A percentile compares a stretch with the other conserved stretches of the same genome.
Conservation (phyloP, 1,140 invertebrate species). For the Zeugodacus cucurbitae region DNA sequence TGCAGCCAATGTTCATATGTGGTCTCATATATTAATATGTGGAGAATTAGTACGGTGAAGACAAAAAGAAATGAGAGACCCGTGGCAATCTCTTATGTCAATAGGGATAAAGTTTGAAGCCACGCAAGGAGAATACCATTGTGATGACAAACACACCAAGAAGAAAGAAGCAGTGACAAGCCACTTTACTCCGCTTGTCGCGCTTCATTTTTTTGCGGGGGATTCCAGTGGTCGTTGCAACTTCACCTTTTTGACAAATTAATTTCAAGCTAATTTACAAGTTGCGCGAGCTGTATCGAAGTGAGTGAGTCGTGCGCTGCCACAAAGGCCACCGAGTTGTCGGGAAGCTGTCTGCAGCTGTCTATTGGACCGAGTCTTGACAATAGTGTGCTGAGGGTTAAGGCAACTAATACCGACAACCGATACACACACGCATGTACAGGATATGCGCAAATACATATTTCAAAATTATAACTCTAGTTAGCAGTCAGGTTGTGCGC, state of each 20-base stretch:
- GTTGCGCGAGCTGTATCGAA: constrained; percentile 62
- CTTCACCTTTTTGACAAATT: constrained; percentile 61
- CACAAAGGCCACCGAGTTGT: background rate
- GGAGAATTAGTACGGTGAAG: background rate
- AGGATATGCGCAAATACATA: background rate
- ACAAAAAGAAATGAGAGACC: background rate
- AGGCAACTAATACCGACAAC: background rate
- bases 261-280: constrained; percentile 66
- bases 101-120: background rate
- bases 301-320: background rate
- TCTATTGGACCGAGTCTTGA: background rate
- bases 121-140: background rate
- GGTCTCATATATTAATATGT: no score
- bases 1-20: no score
- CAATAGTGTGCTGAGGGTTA: background rate
- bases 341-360: background rate
- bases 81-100: background rate
- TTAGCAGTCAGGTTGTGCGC: background rate
- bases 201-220: no score
- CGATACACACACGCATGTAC: background rate
- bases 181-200: no score
- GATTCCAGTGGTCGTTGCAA: background rate
- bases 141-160: background rate
- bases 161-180: no score
- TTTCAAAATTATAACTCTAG: background rate